Evolutionary conservation across 2,113 vertebrate species (phyloP).

Genomic region (Pituophis catenifer): DNA sequence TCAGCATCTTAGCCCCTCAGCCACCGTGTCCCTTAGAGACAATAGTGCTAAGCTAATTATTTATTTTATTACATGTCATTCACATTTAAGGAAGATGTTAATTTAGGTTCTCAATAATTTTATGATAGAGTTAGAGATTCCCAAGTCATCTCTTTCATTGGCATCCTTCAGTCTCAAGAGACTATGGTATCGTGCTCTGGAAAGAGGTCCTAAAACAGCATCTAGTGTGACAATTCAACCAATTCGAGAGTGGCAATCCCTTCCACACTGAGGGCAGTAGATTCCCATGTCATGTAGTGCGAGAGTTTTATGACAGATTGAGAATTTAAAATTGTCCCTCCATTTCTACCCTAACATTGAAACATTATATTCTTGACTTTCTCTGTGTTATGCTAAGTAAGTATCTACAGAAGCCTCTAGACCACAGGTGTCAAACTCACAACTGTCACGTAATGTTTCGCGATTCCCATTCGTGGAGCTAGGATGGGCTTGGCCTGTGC

Average conservation of each 20-base stretch:
- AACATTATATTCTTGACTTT: neutral
- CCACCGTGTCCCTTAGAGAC: neutral
- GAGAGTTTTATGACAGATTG: neutral
- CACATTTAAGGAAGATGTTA: neutral
- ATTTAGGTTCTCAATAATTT: neutral
- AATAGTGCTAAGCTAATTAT: neutral
- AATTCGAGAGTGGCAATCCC: too few species aligned
- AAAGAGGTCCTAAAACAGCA: too few species aligned
- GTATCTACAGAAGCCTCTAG: neutral
- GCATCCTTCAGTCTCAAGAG: too few species aligned
- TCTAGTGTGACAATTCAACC: too few species aligned
- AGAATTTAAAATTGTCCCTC: neutral
- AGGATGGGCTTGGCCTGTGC: too few species aligned
- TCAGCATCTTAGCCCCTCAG: too few species aligned
- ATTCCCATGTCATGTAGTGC: neutral
- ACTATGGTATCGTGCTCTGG: too few species aligned
- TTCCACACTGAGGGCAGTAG: too few species aligned
- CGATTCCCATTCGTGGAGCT: too few species aligned
- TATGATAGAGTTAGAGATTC: neutral
- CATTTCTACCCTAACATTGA: neutral
- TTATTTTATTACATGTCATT: neutral
- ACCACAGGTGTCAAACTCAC: too few species aligned
- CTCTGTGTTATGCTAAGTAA: neutral
- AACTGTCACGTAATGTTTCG: too few species aligned
- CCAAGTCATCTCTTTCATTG: neutral